Base-by-base conservation (phyloP, 2,888 invertebrate genomes). In the Meta bourneti region DNA sequence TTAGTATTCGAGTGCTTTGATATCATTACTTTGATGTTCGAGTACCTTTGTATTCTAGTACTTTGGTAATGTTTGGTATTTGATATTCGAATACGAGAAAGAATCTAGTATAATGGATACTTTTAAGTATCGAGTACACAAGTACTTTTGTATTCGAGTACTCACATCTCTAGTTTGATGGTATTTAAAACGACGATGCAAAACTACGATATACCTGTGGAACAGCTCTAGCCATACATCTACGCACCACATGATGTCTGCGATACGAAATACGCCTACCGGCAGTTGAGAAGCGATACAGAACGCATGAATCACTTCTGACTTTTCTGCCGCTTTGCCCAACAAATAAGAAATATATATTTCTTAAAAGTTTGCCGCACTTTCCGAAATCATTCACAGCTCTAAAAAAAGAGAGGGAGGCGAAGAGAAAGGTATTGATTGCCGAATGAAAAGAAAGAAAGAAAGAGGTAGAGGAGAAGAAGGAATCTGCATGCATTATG, bases 401-500 rank as follows among this genome's bases (percentile, higher is more conserved):
- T 77, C 84, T 34, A 85, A 85, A 83, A 74, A 61, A 80, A 81
- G 48, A 83, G 52, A 49, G n/a, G 51, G 51, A 19, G 19, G 20
- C 20, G 79, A 34, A 69, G 81, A n/a, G 20, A 70, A 61, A 84
- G 52, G 79, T 80, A 80, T 80, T 80, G 79, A 80, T 80, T 80
- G 79, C 54, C 77, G 51, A 48, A 85, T 75, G 16, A 61, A 34
- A 54, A 19, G 19, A 72, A 52, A 74, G 74, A 52, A 52, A 51
- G 74, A 51, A 34, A 48, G 20, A 83, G 51, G 54, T 74, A 71
- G 81, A 80, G 75, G 20, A 19, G 51, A 78, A 78, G 49, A 71
- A 71, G 71, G 79, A 54, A 83, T 80, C 61, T 84, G 88, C 88
- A 82, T 91, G 88, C 72, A 88, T 91, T 88, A 92, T 70, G 61